phyloP scores from a whole-genome alignment of 2,113 vertebrate genomes.

The Pachyramphus minor region DNA sequence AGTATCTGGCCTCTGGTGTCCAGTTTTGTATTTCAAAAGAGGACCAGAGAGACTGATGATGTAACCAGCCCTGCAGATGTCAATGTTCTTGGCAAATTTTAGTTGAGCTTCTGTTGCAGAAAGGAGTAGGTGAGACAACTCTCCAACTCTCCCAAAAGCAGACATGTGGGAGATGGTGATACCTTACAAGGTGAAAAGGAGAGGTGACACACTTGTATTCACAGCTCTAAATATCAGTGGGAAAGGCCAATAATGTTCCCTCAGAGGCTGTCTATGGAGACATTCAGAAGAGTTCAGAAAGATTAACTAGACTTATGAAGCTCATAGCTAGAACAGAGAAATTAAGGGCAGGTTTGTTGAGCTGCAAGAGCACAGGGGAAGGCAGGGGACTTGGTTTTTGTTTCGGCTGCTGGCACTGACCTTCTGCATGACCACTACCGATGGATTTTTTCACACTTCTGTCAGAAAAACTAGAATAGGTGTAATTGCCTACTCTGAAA shows the following conservation, averaged over 20 bases:
- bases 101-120: not conserved
- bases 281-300: slow-evolving; percentile 28
- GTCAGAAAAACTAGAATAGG: not conserved
- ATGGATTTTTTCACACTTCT: not conserved
- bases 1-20: not conserved
- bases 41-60: not conserved
- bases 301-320: slow-evolving; percentile 27
- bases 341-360: not conserved
- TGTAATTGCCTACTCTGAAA: not conserved
- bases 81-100: not conserved
- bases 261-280: not conserved
- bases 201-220: not conserved
- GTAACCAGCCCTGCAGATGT: not conserved
- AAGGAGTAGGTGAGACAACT: not conserved
- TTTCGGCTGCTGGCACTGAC: not conserved
- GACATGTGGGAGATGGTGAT: not conserved
- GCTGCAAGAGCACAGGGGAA: not conserved
- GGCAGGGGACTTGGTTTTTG: not conserved
- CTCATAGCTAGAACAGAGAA: not conserved
- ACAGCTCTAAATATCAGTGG: not conserved
- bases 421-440: not conserved
- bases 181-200: slow-evolving; percentile 5
- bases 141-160: not conserved
- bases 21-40: not conserved
- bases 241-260: not conserved